phyloP scores from a whole-genome alignment of 2,888 invertebrate species.

The Leucophenga maculata region DNA sequence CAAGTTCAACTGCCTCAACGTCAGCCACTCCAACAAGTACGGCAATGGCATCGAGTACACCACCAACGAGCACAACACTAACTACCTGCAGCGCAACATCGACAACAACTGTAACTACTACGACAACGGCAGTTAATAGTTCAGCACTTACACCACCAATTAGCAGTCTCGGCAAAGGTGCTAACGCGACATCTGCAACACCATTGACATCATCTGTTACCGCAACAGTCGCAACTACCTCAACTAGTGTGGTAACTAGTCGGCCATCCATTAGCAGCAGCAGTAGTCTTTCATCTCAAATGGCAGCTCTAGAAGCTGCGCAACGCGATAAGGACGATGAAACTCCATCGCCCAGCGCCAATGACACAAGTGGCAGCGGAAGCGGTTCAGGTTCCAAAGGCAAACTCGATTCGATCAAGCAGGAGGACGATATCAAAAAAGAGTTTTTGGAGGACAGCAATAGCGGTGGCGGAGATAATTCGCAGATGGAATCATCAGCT shows the following conservation, averaged over 20 bases:
- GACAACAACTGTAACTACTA: slow-evolving; percentile 47
- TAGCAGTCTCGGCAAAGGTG: slow-evolving; percentile 59
- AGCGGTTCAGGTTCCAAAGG: slow-evolving; percentile 74
- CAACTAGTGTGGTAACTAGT: slow-evolving; percentile 42
- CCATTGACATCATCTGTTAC: slow-evolving; percentile 56
- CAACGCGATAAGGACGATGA: slow-evolving; percentile 79
- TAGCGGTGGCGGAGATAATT: slow-evolving; percentile 68
- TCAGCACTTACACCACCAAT: slow-evolving; percentile 36
- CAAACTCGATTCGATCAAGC: slow-evolving; percentile 78
- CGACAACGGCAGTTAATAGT: slow-evolving; percentile 17
- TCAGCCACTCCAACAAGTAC: slow-evolving; percentile 63
- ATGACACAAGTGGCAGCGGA: slow-evolving; percentile 55
- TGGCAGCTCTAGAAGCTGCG: slow-evolving; percentile 82
- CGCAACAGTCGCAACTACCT: slow-evolving; percentile 51
- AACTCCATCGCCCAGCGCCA: slow-evolving; percentile 75
- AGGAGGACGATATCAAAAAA: slow-evolving; percentile 79
- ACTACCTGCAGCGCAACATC: slow-evolving; percentile 32
- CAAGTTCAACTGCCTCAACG: slow-evolving; percentile 53
- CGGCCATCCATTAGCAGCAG: slow-evolving; percentile 64
- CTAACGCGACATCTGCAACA: slow-evolving; percentile 49
- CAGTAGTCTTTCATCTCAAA: slow-evolving; percentile 78
- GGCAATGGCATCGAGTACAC: slow-evolving; percentile 50
- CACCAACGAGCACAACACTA: slow-evolving; percentile 34
- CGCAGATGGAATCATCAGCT: slow-evolving; percentile 71
- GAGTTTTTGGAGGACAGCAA: slow-evolving; percentile 76